Conservation (phyloP, 2,113 vertebrate genomes). For the Alexandromys fortis region DNA sequence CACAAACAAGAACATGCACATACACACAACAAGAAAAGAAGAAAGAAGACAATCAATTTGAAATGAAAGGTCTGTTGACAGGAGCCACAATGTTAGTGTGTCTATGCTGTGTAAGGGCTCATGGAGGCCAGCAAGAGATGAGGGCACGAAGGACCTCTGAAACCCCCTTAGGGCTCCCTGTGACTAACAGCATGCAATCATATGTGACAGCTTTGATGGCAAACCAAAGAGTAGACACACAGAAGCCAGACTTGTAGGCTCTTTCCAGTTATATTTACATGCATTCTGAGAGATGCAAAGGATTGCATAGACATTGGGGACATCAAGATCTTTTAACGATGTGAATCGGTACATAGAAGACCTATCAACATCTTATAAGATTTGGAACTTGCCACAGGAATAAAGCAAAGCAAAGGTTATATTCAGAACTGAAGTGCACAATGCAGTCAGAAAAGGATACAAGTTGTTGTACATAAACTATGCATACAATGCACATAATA, state of each 20-base stretch:
- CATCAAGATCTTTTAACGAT: conserved; percentile 31
- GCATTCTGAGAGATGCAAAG: neutral
- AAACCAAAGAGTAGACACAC: neutral
- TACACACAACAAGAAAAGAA: no score
- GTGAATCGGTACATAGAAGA: neutral
- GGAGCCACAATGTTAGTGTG: neutral
- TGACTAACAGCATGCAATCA: neutral
- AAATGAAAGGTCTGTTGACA: neutral
- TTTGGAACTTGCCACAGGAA: neutral
- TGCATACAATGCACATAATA: neutral
- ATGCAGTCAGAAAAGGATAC: conserved; percentile 39
- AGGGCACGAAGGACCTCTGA: neutral
- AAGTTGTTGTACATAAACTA: neutral
- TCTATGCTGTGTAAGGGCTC: neutral
- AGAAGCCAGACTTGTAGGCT: neutral
- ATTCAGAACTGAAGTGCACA: neutral
- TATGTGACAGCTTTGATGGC: neutral
- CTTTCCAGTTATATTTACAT: neutral
- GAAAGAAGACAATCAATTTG: neutral
- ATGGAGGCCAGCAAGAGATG: neutral
- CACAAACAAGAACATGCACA: neutral
- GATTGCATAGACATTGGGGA: neutral
- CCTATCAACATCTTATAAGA: conserved; percentile 21
- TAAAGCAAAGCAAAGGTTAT: conserved; percentile 35
- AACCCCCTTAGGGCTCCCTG: neutral